A percentile compares a stretch with the other conserved stretches of the same genome.
phyloP scores from a whole-genome alignment of 2,113 vertebrate genomes.

The Chionodraco myersi region DNA sequence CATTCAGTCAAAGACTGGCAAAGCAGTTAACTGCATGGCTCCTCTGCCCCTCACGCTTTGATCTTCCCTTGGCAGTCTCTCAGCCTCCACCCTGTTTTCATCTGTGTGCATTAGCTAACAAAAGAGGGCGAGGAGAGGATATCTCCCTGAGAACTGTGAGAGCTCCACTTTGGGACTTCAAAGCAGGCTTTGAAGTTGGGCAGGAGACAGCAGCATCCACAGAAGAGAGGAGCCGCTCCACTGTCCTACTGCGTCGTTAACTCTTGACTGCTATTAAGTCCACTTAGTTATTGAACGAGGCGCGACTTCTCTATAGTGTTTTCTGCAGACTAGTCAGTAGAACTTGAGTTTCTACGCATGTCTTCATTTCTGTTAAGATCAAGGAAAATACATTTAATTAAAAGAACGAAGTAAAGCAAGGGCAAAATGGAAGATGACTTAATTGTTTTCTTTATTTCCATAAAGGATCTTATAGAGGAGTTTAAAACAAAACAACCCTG shows the following conservation, averaged over 20 bases:
- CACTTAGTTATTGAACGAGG: constrained; percentile 28
- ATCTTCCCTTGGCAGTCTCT: constrained; percentile 74
- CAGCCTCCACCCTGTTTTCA: constrained; percentile 69
- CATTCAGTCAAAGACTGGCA: constrained; percentile 60
- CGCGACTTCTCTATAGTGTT: constrained; percentile 9
- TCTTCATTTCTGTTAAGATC: neutral
- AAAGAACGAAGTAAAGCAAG: neutral
- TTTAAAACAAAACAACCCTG: neutral
- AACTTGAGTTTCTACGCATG: neutral
- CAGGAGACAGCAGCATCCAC: constrained; percentile 61
- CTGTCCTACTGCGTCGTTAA: constrained; percentile 59
- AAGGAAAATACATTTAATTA: neutral
- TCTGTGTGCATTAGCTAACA: constrained; percentile 72
- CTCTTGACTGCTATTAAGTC: constrained; percentile 35
- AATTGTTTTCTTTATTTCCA: neutral
- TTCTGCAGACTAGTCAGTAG: neutral
- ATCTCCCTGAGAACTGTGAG: constrained; percentile 69
- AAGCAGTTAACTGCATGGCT: constrained; percentile 67
- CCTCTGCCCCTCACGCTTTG: constrained; percentile 69
- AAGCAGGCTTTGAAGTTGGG: constrained; percentile 80
- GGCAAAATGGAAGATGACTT: neutral
- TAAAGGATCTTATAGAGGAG: neutral
- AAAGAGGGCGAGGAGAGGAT: constrained; percentile 63
- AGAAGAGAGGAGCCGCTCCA: constrained; percentile 43
- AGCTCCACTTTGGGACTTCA: constrained; percentile 75